Conservation (phyloP, 2,888 invertebrate species). For the Phymatocera aterrima region DNA sequence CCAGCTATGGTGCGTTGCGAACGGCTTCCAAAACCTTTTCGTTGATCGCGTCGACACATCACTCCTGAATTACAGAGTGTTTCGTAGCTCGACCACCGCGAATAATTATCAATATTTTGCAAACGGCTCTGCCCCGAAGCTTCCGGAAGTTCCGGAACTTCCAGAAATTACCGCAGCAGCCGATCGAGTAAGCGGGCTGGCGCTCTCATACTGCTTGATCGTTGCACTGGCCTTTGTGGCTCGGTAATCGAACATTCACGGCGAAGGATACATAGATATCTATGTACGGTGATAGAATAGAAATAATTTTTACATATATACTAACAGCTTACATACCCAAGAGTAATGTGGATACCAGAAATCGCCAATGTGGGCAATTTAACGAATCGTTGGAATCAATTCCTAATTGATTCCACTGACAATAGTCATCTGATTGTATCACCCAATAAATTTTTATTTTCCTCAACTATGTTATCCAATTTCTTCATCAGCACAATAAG, state of each 20-base stretch:
- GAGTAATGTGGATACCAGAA: no score
- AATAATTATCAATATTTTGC: constrained; percentile 80
- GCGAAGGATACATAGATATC: not conserved
- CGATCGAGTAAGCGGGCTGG: constrained; percentile 52
- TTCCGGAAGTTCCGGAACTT: constrained; percentile 63
- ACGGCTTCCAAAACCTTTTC: constrained; percentile 82
- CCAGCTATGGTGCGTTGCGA: constrained; percentile 82
- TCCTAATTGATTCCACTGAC: no score
- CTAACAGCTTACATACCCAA: no score
- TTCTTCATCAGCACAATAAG: no score
- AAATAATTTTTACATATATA: no score
- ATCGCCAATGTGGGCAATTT: no score
- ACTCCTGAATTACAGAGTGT: constrained; percentile 83
- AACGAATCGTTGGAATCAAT: no score
- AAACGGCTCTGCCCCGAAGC: constrained; percentile 61
- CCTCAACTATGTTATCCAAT: not conserved
- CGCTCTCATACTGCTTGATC: constrained; percentile 52
- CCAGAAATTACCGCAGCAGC: constrained; percentile 61
- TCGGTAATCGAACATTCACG: not conserved
- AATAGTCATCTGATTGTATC: no score
- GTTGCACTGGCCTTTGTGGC: constrained; percentile 52
- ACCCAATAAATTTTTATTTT: not conserved
- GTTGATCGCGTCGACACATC: constrained; percentile 78
- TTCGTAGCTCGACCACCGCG: constrained; percentile 79
- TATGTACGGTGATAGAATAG: no score